phyloP scores from a whole-genome alignment of 2,888 invertebrate species.

The Himalopsyche anomala region DNA sequence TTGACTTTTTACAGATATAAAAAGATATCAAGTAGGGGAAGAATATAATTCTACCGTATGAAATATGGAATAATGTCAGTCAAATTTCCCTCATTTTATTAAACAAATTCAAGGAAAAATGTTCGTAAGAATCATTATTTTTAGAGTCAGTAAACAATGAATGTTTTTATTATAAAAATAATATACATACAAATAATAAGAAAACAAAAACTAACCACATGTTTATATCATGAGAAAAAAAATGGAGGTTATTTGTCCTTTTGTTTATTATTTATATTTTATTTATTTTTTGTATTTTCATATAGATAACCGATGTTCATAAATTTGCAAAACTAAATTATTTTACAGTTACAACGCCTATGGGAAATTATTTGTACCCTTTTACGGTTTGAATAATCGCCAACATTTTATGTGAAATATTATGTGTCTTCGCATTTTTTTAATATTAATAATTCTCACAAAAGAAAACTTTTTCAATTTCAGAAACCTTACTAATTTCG shows the following conservation, averaged over 20 bases:
- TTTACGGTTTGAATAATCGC: constrained; percentile 5
- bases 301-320: constrained; percentile 2
- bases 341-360: background rate
- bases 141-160: too few relatives aligned
- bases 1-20: too few relatives aligned
- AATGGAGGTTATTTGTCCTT: background rate
- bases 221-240: too few relatives aligned
- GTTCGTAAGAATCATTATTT: too few relatives aligned
- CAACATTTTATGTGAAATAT: constrained; percentile 12
- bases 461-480: background rate
- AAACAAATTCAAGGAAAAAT: too few relatives aligned
- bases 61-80: too few relatives aligned
- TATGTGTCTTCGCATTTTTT: constrained; percentile 1
- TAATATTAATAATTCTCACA: background rate
- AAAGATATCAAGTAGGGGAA: too few relatives aligned
- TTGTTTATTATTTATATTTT: background rate
- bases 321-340: constrained; percentile 3
- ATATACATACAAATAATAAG: too few relatives aligned
- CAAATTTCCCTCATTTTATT: too few relatives aligned
- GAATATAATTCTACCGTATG: too few relatives aligned
- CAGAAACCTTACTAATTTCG: background rate
- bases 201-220: too few relatives aligned
- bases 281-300: background rate
- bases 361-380: constrained; percentile 16
- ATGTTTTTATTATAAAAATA: too few relatives aligned